Percentiles rank a stretch among this genome's conserved stretches.
These are phyloP conservation scores for Ficedula albicollis DNA, from an alignment of 2,797 vertebrate species.

Conservation along the genomic window DNA sequence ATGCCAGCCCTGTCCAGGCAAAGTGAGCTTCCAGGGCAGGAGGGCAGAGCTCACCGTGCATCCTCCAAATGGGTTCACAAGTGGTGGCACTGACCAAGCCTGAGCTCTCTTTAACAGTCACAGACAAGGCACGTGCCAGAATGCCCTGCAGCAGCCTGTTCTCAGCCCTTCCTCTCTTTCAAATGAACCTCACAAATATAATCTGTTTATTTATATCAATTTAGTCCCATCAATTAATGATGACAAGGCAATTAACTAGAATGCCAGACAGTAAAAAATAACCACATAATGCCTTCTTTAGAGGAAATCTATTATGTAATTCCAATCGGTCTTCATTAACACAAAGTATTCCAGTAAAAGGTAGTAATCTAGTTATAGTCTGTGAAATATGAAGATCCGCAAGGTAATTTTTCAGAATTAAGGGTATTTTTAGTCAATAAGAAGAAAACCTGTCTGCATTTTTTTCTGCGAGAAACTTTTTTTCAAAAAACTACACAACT, in stretches of 20 bases:
- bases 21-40: background rate
- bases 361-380: slow-evolving; percentile 59
- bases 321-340: slow-evolving; percentile 66
- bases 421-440: background rate
- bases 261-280: slow-evolving; percentile 62
- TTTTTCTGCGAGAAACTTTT: background rate
- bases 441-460: background rate
- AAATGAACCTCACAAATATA: slow-evolving; percentile 23
- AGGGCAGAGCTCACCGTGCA: background rate
- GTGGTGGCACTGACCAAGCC: background rate
- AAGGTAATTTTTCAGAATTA: slow-evolving; percentile 58
- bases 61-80: background rate
- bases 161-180: background rate
- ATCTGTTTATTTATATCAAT: slow-evolving; percentile 68
- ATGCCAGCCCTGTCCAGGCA: rapidly evolving
- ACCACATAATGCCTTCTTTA: slow-evolving; percentile 54
- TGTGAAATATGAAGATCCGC: slow-evolving; percentile 26
- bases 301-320: slow-evolving; percentile 65
- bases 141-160: rapidly evolving
- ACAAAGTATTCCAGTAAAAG: slow-evolving; percentile 61
- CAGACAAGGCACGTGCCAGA: rapidly evolving
- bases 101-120: background rate
- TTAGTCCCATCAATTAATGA: slow-evolving; percentile 66
- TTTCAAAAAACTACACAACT: background rate
- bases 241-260: slow-evolving; percentile 70